Base-by-base conservation (phyloP, 30 jellyfish, hydroid and myxozoan species). In the Aurelia aurita complex sp. Pacific region DNA sequence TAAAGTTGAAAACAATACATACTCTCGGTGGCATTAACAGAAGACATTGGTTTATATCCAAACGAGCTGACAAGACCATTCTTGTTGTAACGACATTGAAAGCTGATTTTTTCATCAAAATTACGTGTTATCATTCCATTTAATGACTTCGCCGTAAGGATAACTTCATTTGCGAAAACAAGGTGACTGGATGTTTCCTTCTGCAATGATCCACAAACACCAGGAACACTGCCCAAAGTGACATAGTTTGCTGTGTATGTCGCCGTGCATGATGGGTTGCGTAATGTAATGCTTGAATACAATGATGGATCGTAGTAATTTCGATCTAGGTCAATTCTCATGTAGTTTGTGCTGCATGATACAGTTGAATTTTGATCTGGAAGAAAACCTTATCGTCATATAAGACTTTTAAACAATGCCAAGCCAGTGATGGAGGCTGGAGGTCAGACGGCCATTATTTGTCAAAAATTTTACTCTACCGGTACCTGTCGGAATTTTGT, bases 141-240 rank as follows among this genome's bases (percentile, higher is more conserved):
- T 5, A 9, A 9, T 40, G 18, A 40, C 46, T 18, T 50, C 40
- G 57, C 79, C 46, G 13, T 78, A 43, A 78, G 36, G 52, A 62
- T 78, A 29, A 78, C 79, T 32, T 78, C 88, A 17, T 78, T 78
- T 53, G 64, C 79, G 79, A 61, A 78, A 9, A 78, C 61, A 69
- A 78, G 64, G 80, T 78, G 18, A 7, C 17, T 32, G 17, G 55
- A 38, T 13, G 79, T 64, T 16, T 78, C 88, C 29, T 67, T 42
- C 23, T 77, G 64, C 2, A 36, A 51, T 15, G 88, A 78, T 36
- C 79, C 88, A 38, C 88, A 78, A 34, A 10, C 60, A 17, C 88
- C 73, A 34, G 88, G 88, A 12, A 78, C 53, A 10, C 79, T 78
- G 19, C 88, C 88, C 64, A 78, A 66, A 32, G 67, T 78, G 52